Conservation (phyloP, 2,113 vertebrate species). For the Salvelinus alpinus region DNA sequence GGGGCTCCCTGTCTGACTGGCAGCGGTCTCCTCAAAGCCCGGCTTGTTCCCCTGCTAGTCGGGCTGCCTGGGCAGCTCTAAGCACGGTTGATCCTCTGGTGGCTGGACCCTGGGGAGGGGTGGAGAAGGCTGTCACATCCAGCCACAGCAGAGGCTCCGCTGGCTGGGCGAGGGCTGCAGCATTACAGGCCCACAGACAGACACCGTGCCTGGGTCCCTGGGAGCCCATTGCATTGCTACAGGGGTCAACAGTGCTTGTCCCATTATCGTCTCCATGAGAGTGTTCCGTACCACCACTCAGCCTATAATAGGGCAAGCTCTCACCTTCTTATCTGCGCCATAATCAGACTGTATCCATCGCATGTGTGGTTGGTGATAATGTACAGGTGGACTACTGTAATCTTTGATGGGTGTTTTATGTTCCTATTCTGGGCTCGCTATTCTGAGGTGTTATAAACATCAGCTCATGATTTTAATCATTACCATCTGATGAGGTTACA, state of each 20-base stretch:
- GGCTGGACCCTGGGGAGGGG: conserved; percentile 16
- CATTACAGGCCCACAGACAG: conserved; percentile 25
- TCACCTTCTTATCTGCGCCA: background rate
- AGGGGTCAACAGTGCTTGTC: conserved; percentile 22
- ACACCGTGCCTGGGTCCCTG: conserved; percentile 3
- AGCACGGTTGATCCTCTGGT: conserved; percentile 53
- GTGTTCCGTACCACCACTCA: conserved; percentile 21
- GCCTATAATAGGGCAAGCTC: conserved; percentile 14
- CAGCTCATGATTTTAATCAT: conserved; percentile 30
- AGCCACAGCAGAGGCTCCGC: conserved; percentile 14
- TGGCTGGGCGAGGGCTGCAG: conserved; percentile 36
- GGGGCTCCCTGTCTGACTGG: conserved; percentile 81
- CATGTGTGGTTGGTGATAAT: conserved; percentile 31
- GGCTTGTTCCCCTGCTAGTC: conserved; percentile 84
- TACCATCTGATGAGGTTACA: background rate
- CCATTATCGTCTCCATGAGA: conserved; percentile 47
- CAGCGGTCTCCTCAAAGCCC: conserved; percentile 85
- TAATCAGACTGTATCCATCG: conserved; percentile 18
- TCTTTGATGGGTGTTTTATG: background rate
- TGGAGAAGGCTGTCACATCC: conserved; percentile 43
- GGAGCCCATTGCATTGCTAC: conserved; percentile 20
- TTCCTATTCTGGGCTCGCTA: background rate
- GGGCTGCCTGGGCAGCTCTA: conserved; percentile 42
- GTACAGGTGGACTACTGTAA: conserved; percentile 38
- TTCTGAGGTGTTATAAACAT: conserved; percentile 23